Conservation (phyloP, 2,888 invertebrate species). For the Ochropleura plecta region DNA sequence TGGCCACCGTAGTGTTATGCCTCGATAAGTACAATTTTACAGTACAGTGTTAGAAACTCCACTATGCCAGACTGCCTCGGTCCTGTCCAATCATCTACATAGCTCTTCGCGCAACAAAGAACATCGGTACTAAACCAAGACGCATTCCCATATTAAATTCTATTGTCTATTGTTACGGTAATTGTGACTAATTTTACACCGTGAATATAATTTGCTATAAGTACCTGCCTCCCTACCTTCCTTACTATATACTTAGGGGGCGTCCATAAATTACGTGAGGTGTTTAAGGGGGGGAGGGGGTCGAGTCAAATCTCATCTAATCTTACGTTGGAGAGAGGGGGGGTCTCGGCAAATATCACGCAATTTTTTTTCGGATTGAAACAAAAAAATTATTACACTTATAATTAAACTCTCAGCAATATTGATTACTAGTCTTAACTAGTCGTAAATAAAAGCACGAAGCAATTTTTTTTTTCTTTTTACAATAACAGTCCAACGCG, state of each 20-base stretch:
- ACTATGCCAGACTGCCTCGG: background rate
- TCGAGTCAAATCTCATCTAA: no score
- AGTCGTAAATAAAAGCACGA: no score
- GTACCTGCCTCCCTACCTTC: background rate
- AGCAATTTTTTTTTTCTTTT: no score
- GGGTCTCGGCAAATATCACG: no score
- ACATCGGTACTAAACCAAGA: slow-evolving; percentile 32
- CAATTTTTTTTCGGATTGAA: no score
- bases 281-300: no score
- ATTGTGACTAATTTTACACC: slow-evolving; percentile 38
- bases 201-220: slow-evolving; percentile 30
- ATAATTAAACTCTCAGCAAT: no score
- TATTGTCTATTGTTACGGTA: slow-evolving; percentile 56
- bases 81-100: slow-evolving; percentile 21
- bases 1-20: background rate
- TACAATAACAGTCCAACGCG: no score
- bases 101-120: slow-evolving; percentile 33
- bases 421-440: no score
- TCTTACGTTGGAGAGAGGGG: no score
- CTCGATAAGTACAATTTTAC: background rate
- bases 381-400: no score
- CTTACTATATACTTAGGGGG: background rate
- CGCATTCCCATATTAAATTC: slow-evolving; percentile 48
- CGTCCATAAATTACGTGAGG: no score
- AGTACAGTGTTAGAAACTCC: slow-evolving; percentile 13